Percentiles rank a stretch among this genome's conserved stretches.
phyloP scores from a whole-genome alignment of 1,140 invertebrate genomes.

The Zaprionus davidi region DNA sequence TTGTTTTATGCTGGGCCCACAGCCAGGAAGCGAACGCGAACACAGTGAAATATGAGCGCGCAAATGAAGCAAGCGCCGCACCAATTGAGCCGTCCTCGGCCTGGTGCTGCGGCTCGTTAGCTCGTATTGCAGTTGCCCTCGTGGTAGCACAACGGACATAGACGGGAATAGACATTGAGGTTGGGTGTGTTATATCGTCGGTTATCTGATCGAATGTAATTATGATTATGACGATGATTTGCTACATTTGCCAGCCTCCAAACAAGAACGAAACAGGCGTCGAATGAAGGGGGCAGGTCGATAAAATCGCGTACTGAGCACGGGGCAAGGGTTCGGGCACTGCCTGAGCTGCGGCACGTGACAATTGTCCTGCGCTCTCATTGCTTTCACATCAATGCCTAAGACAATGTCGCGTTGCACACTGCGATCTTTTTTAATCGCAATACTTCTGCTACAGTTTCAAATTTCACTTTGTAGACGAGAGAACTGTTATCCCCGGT shows the following conservation, averaged over 20 bases:
- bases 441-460: conserved; percentile 58
- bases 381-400: conserved; percentile 41
- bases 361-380: conserved; percentile 61
- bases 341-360: conserved; percentile 55
- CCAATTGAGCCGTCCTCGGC: conserved; percentile 51
- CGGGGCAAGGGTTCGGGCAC: conserved; percentile 56
- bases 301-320: conserved; percentile 41
- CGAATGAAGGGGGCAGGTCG: conserved; percentile 30
- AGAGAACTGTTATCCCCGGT: background rate
- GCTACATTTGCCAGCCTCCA: conserved; percentile 67
- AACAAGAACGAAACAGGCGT: conserved; percentile 10
- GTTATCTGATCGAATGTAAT: conserved; percentile 83
- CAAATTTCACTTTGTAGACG: conserved; percentile 45
- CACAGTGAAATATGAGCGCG: conserved; percentile 75
- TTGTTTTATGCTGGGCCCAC: conserved; percentile 63
- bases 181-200: conserved; percentile 32
- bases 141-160: conserved; percentile 8
- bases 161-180: conserved; percentile 13
- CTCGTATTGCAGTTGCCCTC: conserved; percentile 75
- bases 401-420: conserved; percentile 53
- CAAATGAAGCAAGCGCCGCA: conserved; percentile 67
- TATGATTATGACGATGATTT: conserved; percentile 83
- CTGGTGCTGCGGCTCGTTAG: conserved; percentile 55
- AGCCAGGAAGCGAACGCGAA: conserved; percentile 34
- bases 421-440: conserved; percentile 48